Evolutionary conservation across 2,113 vertebrate genomes (phyloP), one percentile per base, ranked within the genome.

Genomic region (Poeciliopsis retropinna): DNA sequence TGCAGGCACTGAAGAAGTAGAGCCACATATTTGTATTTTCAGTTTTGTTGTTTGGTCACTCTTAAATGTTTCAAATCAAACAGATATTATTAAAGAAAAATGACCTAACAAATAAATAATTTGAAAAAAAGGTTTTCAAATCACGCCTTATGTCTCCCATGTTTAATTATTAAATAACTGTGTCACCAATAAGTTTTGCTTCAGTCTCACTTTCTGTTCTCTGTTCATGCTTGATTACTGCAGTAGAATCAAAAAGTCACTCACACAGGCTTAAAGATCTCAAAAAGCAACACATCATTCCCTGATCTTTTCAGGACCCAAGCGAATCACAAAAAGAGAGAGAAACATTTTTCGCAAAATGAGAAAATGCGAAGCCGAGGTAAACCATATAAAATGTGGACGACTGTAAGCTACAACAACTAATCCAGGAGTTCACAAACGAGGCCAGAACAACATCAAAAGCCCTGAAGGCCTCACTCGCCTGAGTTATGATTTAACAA

Each of bases 401-500:
- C 22, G 47, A 19, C 47, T 7, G 22, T 22, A 17, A 54, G 22
- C 7, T 9, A 54, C 17, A 22, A 19, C 2, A 19, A 54, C 51
- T 54, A 54, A 8, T 54, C 17, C 22, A 22, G 5, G 17, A 22
- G 7, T 54, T 25, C 51, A 54, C 5, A 51, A 51, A 51, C 17
- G 0, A 41, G 15, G 13, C 4, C 13, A 41, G 13, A 41, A 15
- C 47, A 51, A 19, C 47, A 22, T 19, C 14, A 19, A 22, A 51
- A 51, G 47, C 19, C 14, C 39, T 15, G 13, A 12, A 41, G 39
- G 39, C 19, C 47, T 51, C 47, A 6, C 47, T 51, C 1, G 5
- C 19, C 22, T 9, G 0, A 85, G 88, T 87, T 86, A 93, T 91
- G 76, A 81, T 87, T 37, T 34, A 34, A 84, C 84, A 92, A 90